phyloP scores from a whole-genome alignment of 2,113 vertebrate genomes.

The Siniperca chuatsi region DNA sequence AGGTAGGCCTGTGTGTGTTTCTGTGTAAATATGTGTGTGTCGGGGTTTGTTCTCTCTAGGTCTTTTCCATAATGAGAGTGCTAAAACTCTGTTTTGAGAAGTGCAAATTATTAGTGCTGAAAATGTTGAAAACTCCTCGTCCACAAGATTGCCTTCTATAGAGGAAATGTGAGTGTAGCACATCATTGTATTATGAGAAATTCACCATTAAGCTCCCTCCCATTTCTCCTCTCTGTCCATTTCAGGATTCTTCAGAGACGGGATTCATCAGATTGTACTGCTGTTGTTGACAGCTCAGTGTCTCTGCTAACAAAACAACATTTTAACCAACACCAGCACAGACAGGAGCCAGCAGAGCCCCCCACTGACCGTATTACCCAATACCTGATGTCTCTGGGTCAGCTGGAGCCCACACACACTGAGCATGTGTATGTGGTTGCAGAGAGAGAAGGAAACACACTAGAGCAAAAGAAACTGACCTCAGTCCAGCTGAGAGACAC shows the following conservation, averaged over 20 bases:
- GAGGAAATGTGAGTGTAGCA: not conserved
- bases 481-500: not conserved
- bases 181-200: not conserved
- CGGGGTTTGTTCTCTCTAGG: not conserved
- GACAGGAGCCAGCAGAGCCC: not conserved
- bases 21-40: no score
- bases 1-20: conserved; percentile 77
- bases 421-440: not conserved
- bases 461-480: conserved; percentile 43
- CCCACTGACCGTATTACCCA: conserved; percentile 40
- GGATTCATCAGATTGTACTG: not conserved
- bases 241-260: conserved; percentile 44
- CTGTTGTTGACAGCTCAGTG: not conserved
- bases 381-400: conserved; percentile 63
- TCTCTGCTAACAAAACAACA: not conserved
- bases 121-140: not conserved
- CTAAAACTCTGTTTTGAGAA: not conserved
- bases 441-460: not conserved
- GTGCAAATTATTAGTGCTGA: not conserved
- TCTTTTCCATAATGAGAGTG: not conserved
- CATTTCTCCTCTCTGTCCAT: not conserved
- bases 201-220: not conserved
- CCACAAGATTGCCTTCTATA: not conserved
- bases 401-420: not conserved
- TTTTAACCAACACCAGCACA: not conserved